Evolutionary conservation across 2,797 vertebrate genomes (phyloP), one percentile per base, ranked within the genome.

Genomic region (Gila robusta): DNA sequence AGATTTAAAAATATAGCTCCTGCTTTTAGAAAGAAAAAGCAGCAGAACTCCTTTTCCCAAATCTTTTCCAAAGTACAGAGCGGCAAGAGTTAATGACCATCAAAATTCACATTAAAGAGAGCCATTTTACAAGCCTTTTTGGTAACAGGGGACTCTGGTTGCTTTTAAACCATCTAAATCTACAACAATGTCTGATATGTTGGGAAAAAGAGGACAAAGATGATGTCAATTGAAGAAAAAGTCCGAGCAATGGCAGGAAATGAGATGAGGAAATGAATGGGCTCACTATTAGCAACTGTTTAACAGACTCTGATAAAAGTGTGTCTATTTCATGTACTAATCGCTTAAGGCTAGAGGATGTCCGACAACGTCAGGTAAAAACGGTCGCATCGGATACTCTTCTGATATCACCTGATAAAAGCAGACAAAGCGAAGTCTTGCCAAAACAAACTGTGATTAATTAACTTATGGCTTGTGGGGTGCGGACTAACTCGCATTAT

Each of bases 361-460:
- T 90, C 85, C 87, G 28, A 49, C 59, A 67, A 44, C 52, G 70
- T 69, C 74, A 44, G 44, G 70, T 80, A 47, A 79, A 71, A 82
- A 84, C 79, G 47, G 71, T 85, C 85, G 79, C 78, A 82, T 78
- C 74, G 82, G 86, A 77, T 85, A 5, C 59, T 88, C 81, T 90
- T 82, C 81, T 88, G 86, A 81, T 80, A 89, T 89, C 88, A 89
- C 89, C 92, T 91, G 90, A 93, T 89, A 71, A 64, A 87, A 62
- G 83, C 79, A 88, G 89, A 87, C 83, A 67, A 87, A 69, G 35
- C 44, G 37, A 90, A 90, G 81, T 76, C 88, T 90, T 90, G 91
- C 90, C 91, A 94, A 95, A 95, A 94, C 90, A 94, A 94, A 94
- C 92, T 88, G 84, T 90, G 89, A 94, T 94, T 94, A 91, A 94